Evolutionary conservation across 1,140 invertebrate genomes (phyloP), one percentile per base, ranked within the genome.

Genomic region (Dolichoris vasculosae): DNA sequence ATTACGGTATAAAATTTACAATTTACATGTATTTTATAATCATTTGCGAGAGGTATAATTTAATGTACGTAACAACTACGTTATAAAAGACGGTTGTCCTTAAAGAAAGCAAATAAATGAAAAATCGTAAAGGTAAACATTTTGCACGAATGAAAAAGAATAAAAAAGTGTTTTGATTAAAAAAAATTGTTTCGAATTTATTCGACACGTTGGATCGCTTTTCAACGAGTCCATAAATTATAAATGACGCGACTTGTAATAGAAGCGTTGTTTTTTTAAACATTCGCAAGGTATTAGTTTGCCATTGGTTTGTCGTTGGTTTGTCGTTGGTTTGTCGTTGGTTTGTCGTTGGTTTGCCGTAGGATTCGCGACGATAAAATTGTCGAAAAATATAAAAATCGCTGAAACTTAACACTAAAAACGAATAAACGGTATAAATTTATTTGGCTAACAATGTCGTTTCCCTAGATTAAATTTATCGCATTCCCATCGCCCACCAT

Each of bases 391-490:
- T n/a, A n/a, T 20, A 59, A 2, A 4, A 59, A 26, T 26, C 26
- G 26, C 3, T 59, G 26, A 59, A 2, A 59, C 4, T 59, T 26
- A 59, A 59, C 26, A 26, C 55, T 9, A 9, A 59, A 26, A 26
- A 26, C 23, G 23, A 23, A 26, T 59, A 59, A 59, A 17, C 48
- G 55, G 55, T 13, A 0, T 17, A 51, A 9, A 26, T 26, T 59
- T 26, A 26, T 59, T 59, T 26, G 23, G 55, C 55, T 59, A 59
- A 59, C 55, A 26, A 26, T 59, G 55, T 59, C 55, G 0, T 67
- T 32, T 73, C 40, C 38, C 69, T n/a, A n/a, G 40, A 73, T 43
- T 73, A 38, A 73, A 73, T 73, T 73, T 43, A 43, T 73, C 69
- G 8, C 38, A 73, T 32, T 38, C 23, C 67, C 67, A 32, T 35